Conservation (phyloP, 2,113 vertebrate species). For the Cryptotis parvus region DNA sequence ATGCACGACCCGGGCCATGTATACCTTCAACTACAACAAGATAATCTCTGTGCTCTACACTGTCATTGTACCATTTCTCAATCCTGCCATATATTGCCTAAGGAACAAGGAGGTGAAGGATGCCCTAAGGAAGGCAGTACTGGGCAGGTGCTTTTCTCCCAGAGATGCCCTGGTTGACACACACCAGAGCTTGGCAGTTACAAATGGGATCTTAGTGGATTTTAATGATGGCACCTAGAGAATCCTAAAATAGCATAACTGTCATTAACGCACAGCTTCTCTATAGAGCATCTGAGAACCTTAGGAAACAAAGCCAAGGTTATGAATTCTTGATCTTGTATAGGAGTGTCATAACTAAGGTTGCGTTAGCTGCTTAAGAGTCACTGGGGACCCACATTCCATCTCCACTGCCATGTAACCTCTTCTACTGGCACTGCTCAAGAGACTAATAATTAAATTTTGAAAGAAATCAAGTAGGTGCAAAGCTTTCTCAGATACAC, state of each 20-base stretch:
- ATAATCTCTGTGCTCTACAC: slow-evolving; percentile 79
- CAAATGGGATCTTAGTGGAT: neutral
- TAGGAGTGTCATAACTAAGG: neutral
- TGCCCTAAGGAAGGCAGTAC: slow-evolving; percentile 61
- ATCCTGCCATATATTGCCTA: slow-evolving; percentile 76
- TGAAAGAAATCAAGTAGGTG: too few species aligned
- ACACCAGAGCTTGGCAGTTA: neutral
- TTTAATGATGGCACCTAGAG: neutral
- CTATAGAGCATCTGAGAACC: neutral
- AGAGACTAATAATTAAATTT: too few species aligned
- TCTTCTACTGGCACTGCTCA: too few species aligned
- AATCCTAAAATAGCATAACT: neutral
- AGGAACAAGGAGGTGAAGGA: slow-evolving; percentile 75
- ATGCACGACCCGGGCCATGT: slow-evolving; percentile 71
- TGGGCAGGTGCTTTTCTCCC: neutral
- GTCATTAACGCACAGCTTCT: neutral
- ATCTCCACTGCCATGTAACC: too few species aligned
- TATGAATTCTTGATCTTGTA: neutral
- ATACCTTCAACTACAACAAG: slow-evolving; percentile 76
- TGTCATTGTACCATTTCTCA: slow-evolving; percentile 78
- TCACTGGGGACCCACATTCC: too few species aligned
- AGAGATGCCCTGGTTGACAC: neutral
- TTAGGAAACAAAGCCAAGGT: neutral
- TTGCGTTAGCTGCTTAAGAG: neutral
- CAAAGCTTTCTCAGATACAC: too few species aligned